phyloP scores from a whole-genome alignment of 2,113 vertebrate species.

The Psettodes erumei region DNA sequence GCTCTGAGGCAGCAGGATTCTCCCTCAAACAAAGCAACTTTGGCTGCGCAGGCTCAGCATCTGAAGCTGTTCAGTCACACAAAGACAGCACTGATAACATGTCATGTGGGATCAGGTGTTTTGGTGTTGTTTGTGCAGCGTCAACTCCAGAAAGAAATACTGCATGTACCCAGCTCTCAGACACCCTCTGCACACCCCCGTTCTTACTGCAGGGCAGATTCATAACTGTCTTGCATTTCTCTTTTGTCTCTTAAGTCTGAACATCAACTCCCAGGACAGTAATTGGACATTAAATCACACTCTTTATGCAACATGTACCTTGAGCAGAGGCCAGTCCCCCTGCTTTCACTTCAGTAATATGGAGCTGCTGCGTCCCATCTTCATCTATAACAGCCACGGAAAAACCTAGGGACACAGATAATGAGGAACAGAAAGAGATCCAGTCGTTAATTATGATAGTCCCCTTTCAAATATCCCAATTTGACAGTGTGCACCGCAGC shows the following conservation, averaged over 20 bases:
- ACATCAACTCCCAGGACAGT: not conserved
- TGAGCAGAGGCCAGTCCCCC: slow-evolving; percentile 90
- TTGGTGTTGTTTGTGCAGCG: not conserved
- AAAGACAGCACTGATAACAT: slow-evolving; percentile 24
- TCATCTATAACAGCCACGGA: slow-evolving; percentile 91
- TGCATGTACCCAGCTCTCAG: not conserved
- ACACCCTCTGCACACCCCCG: not conserved
- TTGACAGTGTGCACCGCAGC: slow-evolving; percentile 29
- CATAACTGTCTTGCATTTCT: not conserved
- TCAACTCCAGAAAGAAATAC: slow-evolving; percentile 7
- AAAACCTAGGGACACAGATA: slow-evolving; percentile 84
- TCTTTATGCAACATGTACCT: slow-evolving; percentile 78
- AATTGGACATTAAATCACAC: not conserved
- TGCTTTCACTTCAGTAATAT: slow-evolving; percentile 88
- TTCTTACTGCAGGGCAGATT: not conserved
- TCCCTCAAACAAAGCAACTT: not conserved
- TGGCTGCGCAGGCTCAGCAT: not conserved
- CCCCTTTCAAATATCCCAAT: slow-evolving; percentile 14
- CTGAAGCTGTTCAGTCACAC: slow-evolving; percentile 6
- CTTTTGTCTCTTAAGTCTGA: not conserved
- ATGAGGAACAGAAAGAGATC: slow-evolving; percentile 19
- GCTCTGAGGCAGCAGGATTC: not conserved
- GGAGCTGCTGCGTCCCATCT: slow-evolving; percentile 88
- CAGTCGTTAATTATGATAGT: not conserved
- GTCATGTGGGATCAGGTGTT: slow-evolving; percentile 28